phyloP scores from a whole-genome alignment of 2,888 invertebrate genomes.

The Mermis nigrescens region DNA sequence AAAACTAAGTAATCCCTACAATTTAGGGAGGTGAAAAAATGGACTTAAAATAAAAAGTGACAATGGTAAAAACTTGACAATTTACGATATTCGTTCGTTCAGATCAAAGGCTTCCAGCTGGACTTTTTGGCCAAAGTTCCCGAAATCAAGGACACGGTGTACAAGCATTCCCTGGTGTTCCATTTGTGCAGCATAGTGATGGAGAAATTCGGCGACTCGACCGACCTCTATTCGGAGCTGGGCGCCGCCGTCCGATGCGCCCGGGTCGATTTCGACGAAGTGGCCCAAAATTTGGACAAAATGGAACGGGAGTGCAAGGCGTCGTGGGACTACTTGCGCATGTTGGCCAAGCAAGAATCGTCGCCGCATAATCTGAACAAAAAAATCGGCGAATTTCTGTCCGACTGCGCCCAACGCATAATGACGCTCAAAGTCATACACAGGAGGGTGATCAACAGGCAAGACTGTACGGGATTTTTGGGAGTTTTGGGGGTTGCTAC shows the following conservation, averaged over 20 bases:
- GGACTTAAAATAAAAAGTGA: too few relatives aligned
- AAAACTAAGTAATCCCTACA: too few relatives aligned
- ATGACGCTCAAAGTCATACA: slow-evolving; percentile 77
- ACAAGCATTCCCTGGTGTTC: slow-evolving; percentile 89
- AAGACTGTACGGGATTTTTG: too few relatives aligned
- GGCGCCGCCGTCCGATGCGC: slow-evolving; percentile 39
- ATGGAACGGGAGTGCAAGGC: slow-evolving; percentile 88
- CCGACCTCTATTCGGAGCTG: slow-evolving; percentile 76
- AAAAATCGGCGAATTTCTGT: slow-evolving; percentile 68
- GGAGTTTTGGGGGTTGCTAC: too few relatives aligned
- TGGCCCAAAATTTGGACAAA: slow-evolving; percentile 60
- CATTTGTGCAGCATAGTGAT: slow-evolving; percentile 93
- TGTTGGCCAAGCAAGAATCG: slow-evolving; percentile 52
- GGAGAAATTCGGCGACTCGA: slow-evolving; percentile 80
- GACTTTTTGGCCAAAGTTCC: slow-evolving; percentile 72
- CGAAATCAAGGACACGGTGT: slow-evolving; percentile 95
- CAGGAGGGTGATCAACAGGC: slow-evolving; percentile 70
- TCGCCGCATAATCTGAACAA: slow-evolving; percentile 18
- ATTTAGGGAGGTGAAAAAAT: too few relatives aligned
- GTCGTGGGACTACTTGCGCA: slow-evolving; percentile 84
- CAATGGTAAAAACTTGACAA: too few relatives aligned
- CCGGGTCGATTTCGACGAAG: slow-evolving; percentile 80
- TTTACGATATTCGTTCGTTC: too few relatives aligned
- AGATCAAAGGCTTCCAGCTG: slow-evolving; percentile 84
- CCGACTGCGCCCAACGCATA: slow-evolving; percentile 89